A percentile compares a stretch with the other conserved stretches of the same genome.
Evolutionary conservation across 2,797 vertebrate species (phyloP).

Genomic region (Aplochiton taeniatus): DNA sequence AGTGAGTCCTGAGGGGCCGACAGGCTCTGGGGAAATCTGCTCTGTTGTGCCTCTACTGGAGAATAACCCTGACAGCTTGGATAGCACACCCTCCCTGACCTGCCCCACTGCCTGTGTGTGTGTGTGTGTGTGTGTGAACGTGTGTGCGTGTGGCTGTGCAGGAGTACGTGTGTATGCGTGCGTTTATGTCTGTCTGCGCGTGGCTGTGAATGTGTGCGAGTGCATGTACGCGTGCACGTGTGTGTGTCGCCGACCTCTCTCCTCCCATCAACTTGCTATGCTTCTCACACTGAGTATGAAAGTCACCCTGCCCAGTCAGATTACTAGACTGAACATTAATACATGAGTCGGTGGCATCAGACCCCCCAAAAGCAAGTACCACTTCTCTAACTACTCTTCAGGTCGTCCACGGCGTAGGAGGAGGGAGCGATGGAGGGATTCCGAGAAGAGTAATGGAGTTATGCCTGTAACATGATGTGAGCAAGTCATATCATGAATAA

Average conservation of each 20-base stretch:
- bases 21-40: conserved; percentile 24
- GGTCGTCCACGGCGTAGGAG: no score
- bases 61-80: conserved; percentile 47
- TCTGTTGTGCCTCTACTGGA: conserved; percentile 27
- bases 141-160: conserved; percentile 6
- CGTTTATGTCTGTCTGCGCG: no score
- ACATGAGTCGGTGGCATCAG: not conserved
- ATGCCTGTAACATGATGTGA: no score
- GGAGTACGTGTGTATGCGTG: not conserved
- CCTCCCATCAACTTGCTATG: conserved; percentile 17
- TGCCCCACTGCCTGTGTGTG: conserved; percentile 14
- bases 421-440: no score
- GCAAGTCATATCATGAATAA: no score
- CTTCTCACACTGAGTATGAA: conserved; percentile 21
- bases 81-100: conserved; percentile 43
- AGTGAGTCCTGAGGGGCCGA: conserved; percentile 11
- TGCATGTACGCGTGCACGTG: not conserved
- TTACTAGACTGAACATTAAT: not conserved
- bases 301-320: conserved; percentile 15
- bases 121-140: conserved; percentile 11
- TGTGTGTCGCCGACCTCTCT: not conserved
- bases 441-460: no score
- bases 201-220: conserved; percentile 22
- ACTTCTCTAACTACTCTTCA: no score
- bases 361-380: no score